Percentiles rank a stretch among this genome's conserved stretches.
Evolutionary conservation across 2,888 invertebrate genomes (phyloP).

Genomic region (Pristionchus mayeri): DNA sequence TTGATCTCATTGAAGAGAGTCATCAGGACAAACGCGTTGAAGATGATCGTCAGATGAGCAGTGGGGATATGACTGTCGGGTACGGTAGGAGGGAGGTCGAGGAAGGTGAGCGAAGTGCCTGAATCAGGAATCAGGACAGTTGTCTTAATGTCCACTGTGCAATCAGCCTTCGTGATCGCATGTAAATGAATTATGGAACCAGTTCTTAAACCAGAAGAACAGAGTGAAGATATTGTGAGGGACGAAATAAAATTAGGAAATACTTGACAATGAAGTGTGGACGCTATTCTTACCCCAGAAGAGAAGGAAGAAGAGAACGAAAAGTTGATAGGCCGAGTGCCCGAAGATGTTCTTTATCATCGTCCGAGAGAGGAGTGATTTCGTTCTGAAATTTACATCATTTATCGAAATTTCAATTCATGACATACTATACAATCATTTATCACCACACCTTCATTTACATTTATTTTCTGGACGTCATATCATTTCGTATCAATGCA

Average conservation of each 20-base stretch:
- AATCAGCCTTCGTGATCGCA: no score
- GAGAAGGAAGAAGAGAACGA: constrained; percentile 91
- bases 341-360: constrained; percentile 81
- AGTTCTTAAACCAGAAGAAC: no score
- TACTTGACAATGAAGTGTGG: no score
- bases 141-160: no score
- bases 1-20: no score
- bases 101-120: neutral
- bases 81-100: neutral
- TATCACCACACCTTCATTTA: neutral
- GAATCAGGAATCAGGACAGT: neutral
- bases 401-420: neutral
- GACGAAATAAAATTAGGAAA: no score
- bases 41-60: constrained; percentile 84
- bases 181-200: no score
- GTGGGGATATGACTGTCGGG: no score
- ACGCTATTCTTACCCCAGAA: constrained; percentile 93
- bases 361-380: constrained; percentile 78
- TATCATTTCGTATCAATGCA: neutral
- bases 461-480: neutral
- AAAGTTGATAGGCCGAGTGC: constrained; percentile 94
- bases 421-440: neutral
- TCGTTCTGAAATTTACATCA: constrained; percentile 74
- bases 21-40: constrained; percentile 66
- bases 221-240: no score